Percentiles rank a stretch among this genome's conserved stretches.
These are phyloP conservation scores for Palythoa grandis DNA, from an alignment of 92 coral and sea anemone genomes.

Conservation along the genomic window DNA sequence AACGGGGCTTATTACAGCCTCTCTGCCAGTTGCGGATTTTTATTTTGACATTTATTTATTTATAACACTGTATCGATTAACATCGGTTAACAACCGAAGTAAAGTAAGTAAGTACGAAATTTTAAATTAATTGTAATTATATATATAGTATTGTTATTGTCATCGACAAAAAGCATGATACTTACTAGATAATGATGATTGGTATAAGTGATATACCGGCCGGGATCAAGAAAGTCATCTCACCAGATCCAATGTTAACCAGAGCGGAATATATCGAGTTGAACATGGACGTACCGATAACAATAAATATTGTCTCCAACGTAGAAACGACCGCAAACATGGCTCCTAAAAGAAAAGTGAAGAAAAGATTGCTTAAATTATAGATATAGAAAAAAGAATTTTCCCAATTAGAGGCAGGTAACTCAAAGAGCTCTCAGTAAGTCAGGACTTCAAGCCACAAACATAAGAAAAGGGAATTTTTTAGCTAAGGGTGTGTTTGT, in stretches of 20 bases:
- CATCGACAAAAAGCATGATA: not conserved
- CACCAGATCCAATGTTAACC: slow-evolving; percentile 1
- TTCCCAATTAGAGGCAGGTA: not conserved
- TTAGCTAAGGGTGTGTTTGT: no score
- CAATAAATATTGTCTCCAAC: not conserved
- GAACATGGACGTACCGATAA: not conserved
- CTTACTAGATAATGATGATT: not conserved
- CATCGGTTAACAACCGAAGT: no score
- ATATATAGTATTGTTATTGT: no score
- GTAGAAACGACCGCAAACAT: slow-evolving; percentile 11
- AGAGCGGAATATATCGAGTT: not conserved
- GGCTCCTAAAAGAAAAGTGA: not conserved
- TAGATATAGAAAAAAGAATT: not conserved
- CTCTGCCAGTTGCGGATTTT: no score
- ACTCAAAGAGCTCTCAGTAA: no score
- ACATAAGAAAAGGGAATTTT: no score
- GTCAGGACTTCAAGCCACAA: no score
- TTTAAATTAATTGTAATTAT: no score
- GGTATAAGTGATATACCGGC: slow-evolving; percentile 14
- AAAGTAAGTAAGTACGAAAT: no score
- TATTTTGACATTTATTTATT: no score
- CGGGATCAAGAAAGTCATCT: not conserved
- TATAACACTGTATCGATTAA: no score
- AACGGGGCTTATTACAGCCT: no score
- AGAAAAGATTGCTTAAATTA: not conserved